Evolutionary conservation across 2,113 vertebrate species (phyloP), one percentile per base, ranked within the genome.

Genomic region (Columbina picui): DNA sequence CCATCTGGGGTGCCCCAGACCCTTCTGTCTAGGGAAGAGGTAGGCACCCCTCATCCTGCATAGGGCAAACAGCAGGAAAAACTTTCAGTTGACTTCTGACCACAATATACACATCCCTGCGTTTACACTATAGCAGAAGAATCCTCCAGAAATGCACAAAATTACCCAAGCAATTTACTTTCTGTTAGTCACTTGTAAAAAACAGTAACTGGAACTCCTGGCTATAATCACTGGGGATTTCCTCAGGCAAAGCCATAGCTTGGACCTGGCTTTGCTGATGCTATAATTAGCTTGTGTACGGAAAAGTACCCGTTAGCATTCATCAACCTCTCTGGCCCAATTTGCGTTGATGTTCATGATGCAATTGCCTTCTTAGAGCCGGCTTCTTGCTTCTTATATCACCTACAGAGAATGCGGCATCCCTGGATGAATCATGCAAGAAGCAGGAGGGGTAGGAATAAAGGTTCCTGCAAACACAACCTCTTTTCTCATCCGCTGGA

Each of bases 361-460:
- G 69, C 23, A 67, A 52, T 12, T 75, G 30, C 55, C 74, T 82
- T 68, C 52, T 49, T 38, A 53, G 38, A 45, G 53, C 81, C 61
- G 36, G 14, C 27, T 39, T 55, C 69, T 52, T 13, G 17, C 27
- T 39, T 55, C 69, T 52, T 13, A 15, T 80, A 83, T 52, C 70
- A 16, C 43, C 43, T 45, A 45, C 43, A 45, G 43, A 45, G 43
- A 82, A 86, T 36, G 25, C 9, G 53, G 81, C 67, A 93, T 91
- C 94, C 87, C 45, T 39, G 36, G 74, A 53, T 92, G 82, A 97
- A 90, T 96, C 94, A 80, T n/a, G 26, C 65, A 68, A 26, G 67
- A 91, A 74, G 71, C 70, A 29, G 47, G 9, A 14, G 20, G 29
- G 47, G 38, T 41, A 82, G 38, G 57, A 55, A 45, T 36, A 59